These are phyloP conservation scores for Pelecanoides urinatrix DNA, from an alignment of 2,113 vertebrate genomes.

Conservation along the genomic window DNA sequence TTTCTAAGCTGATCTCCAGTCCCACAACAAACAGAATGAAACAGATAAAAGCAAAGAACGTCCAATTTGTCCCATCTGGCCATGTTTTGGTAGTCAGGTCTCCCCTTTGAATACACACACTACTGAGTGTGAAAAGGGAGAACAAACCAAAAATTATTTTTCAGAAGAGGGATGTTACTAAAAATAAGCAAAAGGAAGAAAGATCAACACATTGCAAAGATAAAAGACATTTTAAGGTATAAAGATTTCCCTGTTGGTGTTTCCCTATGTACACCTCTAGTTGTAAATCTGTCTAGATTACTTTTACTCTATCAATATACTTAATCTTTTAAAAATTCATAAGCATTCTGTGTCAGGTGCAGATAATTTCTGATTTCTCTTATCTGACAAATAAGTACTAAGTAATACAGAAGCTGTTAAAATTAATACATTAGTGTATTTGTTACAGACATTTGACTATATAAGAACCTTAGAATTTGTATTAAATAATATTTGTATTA, in stretches of 20 bases:
- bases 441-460: not conserved
- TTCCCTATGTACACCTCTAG: not conserved
- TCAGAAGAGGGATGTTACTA: not conserved
- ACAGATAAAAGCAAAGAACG: not conserved
- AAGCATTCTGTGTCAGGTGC: not conserved
- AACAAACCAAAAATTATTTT: not conserved
- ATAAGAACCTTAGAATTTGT: not conserved
- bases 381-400: not conserved
- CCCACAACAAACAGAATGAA: not conserved
- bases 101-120: not conserved
- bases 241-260: not conserved
- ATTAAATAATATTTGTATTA: not conserved
- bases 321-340: not conserved
- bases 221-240: not conserved
- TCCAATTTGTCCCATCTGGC: not conserved
- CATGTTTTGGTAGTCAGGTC: not conserved
- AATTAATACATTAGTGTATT: not conserved
- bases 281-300: not conserved
- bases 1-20: not conserved
- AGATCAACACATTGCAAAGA: rapidly evolving
- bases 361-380: not conserved
- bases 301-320: not conserved
- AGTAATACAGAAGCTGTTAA: not conserved
- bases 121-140: not conserved
- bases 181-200: not conserved